A percentile compares a stretch with the other conserved stretches of the same genome.
Conservation (phyloP, 2,113 vertebrate species). For the Prunella fulvescens region DNA sequence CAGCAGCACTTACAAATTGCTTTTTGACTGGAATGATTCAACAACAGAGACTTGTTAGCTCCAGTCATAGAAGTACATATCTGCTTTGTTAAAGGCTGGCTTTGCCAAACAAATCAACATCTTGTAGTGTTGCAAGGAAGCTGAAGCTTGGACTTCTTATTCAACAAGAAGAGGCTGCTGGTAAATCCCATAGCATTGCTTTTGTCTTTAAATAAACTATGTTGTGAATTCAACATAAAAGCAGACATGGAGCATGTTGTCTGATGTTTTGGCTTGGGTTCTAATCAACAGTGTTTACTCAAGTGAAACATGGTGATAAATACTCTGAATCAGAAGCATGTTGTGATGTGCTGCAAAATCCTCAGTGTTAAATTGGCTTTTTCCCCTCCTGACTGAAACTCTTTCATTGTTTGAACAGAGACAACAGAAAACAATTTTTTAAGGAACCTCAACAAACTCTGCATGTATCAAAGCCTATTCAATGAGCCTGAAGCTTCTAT, state of each 20-base stretch:
- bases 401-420: neutral
- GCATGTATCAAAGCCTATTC: neutral
- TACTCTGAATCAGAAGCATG: neutral
- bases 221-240: conserved; percentile 6
- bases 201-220: conserved; percentile 32
- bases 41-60: neutral
- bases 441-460: neutral
- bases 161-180: neutral
- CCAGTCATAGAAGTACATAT: neutral
- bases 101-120: neutral
- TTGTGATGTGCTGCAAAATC: neutral
- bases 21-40: neutral
- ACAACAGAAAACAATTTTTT: neutral
- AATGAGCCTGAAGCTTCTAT: neutral
- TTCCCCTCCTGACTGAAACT: neutral
- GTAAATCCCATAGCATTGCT: neutral
- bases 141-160: neutral
- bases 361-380: neutral
- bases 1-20: neutral
- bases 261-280: conserved; percentile 20
- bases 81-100: neutral
- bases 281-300: conserved; percentile 23
- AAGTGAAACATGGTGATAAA: conserved; percentile 16
- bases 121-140: neutral
- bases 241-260: neutral